Conservation (phyloP, 2,797 vertebrate species). For the Macropodus opercularis region DNA sequence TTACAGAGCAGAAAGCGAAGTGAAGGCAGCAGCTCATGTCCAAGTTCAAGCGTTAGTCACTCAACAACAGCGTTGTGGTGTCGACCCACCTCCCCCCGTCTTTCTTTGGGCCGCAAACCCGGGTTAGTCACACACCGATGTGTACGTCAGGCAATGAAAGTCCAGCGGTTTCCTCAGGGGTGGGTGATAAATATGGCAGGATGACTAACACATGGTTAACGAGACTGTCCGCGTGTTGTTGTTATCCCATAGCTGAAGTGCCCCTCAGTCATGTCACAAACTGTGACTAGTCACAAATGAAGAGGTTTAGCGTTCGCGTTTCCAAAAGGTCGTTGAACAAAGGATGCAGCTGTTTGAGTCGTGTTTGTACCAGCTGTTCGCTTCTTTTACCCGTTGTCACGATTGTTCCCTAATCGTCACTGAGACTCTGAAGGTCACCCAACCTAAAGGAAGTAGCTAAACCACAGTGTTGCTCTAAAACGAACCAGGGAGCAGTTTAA, state of each 20-base stretch:
- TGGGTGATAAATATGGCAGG: constrained; percentile 31
- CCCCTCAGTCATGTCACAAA: too few relatives aligned
- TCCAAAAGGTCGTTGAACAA: not conserved
- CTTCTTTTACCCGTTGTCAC: not conserved
- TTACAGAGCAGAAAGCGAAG: constrained; percentile 50
- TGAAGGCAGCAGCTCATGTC: constrained; percentile 44
- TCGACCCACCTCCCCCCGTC: constrained; percentile 41
- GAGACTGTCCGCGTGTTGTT: too few relatives aligned
- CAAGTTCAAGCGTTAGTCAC: constrained; percentile 63
- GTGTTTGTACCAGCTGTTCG: constrained; percentile 1
- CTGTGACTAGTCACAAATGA: not conserved
- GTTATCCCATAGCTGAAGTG: too few relatives aligned
- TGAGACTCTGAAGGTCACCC: not conserved
- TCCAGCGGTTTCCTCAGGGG: constrained; percentile 22
- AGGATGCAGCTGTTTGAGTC: not conserved
- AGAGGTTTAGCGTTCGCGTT: too few relatives aligned
- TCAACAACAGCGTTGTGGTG: constrained; percentile 61
- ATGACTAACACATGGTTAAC: constrained; percentile 44
- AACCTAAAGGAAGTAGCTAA: constrained; percentile 25
- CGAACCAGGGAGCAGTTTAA: not conserved
- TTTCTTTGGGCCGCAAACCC: constrained; percentile 45
- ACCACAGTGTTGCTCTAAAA: constrained; percentile 23
- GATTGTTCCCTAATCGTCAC: constrained; percentile 11
- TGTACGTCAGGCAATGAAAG: constrained; percentile 41
- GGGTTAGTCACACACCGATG: constrained; percentile 40